These are phyloP conservation scores for Anguilla megastoma DNA, from an alignment of 2,797 vertebrate genomes.

Conservation along the genomic window DNA sequence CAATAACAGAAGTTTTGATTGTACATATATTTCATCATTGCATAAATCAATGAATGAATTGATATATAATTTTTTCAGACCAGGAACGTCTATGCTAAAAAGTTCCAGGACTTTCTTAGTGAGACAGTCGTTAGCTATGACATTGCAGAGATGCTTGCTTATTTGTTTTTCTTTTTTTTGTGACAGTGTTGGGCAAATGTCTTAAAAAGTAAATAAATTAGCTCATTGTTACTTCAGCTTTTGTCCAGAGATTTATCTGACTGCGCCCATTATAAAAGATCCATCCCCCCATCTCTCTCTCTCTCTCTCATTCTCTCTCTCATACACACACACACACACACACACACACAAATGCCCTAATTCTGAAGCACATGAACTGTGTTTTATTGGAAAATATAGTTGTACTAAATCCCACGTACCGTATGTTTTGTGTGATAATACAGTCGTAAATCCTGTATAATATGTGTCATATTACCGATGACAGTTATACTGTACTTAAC, in stretches of 20 bases:
- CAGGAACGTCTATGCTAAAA: background rate
- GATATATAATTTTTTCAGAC: background rate
- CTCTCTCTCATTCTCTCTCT: background rate
- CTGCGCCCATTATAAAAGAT: too few species aligned
- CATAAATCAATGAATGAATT: too few species aligned
- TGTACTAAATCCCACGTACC: background rate
- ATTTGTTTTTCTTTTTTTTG: background rate
- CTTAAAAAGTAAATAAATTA: background rate
- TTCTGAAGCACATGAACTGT: background rate
- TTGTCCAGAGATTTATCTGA: background rate
- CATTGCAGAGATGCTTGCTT: background rate
- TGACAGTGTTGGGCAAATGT: background rate
- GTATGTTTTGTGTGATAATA: background rate
- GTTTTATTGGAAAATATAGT: slow-evolving; percentile 12
- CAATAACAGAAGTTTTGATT: background rate
- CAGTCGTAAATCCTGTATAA: background rate
- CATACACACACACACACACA: background rate
- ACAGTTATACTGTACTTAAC: background rate
- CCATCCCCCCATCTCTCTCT: background rate
- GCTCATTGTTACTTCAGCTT: background rate
- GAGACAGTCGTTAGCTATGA: background rate
- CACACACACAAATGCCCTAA: background rate
- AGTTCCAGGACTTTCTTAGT: background rate
- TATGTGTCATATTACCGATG: slow-evolving; percentile 6
- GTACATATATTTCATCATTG: background rate